Percentiles rank a stretch among this genome's conserved stretches.
Conservation (phyloP, 2,113 vertebrate genomes). For the Passer montanus region DNA sequence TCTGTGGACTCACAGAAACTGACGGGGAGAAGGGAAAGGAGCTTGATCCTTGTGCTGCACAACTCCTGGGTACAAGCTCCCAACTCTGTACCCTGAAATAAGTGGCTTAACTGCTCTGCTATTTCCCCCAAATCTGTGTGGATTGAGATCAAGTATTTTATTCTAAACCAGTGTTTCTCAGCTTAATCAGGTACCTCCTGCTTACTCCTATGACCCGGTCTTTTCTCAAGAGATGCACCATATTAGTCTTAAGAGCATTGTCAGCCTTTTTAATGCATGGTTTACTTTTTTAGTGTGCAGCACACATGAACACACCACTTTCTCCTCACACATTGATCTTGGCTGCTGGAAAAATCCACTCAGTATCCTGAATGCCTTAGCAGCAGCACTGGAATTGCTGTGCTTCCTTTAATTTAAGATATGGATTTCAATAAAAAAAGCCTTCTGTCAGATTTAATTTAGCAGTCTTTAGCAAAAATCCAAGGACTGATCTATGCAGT, state of each 20-base stretch:
- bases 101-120: neutral
- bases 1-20: neutral
- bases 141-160: neutral
- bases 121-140: neutral
- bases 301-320: neutral
- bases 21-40: accelerated
- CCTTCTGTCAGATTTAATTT: neutral
- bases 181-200: neutral
- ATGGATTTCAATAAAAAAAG: neutral
- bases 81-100: too few relatives aligned
- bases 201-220: neutral
- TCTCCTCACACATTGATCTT: neutral
- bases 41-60: too few relatives aligned
- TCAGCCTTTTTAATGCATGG: neutral
- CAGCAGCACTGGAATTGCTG: neutral
- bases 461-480: neutral
- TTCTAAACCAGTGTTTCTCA: neutral
- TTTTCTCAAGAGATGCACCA: neutral
- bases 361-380: neutral
- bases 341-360: neutral
- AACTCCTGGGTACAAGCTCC: too few relatives aligned
- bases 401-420: neutral
- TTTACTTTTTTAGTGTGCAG: neutral
- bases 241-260: neutral
- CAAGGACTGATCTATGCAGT: accelerated